phyloP scores from a whole-genome alignment of 2,797 vertebrate species.

The Syndactyla subalaris region DNA sequence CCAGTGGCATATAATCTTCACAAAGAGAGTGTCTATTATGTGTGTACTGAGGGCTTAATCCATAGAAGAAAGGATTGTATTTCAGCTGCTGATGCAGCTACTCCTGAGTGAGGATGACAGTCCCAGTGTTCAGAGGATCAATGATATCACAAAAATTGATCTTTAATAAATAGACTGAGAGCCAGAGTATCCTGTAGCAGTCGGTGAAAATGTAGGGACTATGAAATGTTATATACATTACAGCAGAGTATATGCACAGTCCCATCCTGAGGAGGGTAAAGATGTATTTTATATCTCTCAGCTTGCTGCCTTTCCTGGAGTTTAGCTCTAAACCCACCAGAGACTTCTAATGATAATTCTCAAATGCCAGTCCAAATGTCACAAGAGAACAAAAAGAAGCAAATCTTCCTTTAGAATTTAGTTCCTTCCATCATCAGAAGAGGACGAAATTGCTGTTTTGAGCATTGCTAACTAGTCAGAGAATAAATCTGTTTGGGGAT shows the following conservation, averaged over 20 bases:
- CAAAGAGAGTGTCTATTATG: not conserved
- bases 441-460: not conserved
- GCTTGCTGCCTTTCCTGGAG: not conserved
- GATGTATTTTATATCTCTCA: not conserved
- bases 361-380: not conserved
- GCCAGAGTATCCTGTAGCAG: not conserved
- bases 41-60: not conserved
- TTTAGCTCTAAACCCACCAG: not conserved
- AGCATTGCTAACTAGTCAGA: not conserved
- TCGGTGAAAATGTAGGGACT: not conserved
- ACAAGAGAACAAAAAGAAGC: not conserved
- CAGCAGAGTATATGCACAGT: not conserved
- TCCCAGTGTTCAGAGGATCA: not conserved
- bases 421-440: not conserved
- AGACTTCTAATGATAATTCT: not conserved
- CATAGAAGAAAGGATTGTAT: not conserved
- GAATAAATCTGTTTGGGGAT: not conserved
- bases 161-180: not conserved
- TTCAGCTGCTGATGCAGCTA: not conserved
- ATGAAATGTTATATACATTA: not conserved
- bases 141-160: conserved; percentile 13
- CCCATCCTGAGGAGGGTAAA: not conserved
- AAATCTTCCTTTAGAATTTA: not conserved
- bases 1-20: not conserved
- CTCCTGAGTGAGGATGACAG: not conserved